phyloP scores from a whole-genome alignment of 2,113 vertebrate species.

The Paramormyrops kingsleyae region DNA sequence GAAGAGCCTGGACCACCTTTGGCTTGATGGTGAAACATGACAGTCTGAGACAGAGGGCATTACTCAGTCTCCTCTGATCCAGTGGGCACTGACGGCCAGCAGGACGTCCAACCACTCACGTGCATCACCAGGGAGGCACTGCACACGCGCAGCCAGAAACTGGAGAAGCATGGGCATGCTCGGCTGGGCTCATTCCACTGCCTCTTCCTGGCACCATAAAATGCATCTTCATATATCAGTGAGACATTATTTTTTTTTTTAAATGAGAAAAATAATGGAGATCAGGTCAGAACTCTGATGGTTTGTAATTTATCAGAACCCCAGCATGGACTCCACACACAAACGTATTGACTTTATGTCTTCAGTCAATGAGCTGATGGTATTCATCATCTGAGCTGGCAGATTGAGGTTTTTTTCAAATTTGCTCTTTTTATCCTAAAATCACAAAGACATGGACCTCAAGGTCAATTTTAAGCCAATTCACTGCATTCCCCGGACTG shows the following conservation, averaged over 20 bases:
- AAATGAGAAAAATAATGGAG: neutral
- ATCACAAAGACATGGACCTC: neutral
- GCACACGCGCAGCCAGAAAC: neutral
- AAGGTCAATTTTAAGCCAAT: neutral
- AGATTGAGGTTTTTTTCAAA: neutral
- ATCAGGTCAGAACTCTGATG: neutral
- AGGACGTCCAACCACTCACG: neutral
- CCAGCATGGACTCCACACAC: neutral
- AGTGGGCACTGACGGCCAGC: neutral
- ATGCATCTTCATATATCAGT: neutral
- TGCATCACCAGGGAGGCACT: neutral
- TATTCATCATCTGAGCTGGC: neutral
- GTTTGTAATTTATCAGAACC: neutral
- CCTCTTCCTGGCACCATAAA: neutral
- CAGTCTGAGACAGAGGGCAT: neutral
- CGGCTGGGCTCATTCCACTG: neutral
- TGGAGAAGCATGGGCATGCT: neutral
- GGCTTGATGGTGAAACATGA: neutral
- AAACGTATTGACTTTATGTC: neutral
- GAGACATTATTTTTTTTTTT: neutral
- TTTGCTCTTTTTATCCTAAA: neutral
- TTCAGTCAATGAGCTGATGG: neutral
- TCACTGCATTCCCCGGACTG: neutral
- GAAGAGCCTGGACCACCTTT: neutral
- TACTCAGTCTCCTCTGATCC: neutral